Evolutionary conservation across 1,140 invertebrate genomes (phyloP).

Genomic region (Brachionus sp.): DNA sequence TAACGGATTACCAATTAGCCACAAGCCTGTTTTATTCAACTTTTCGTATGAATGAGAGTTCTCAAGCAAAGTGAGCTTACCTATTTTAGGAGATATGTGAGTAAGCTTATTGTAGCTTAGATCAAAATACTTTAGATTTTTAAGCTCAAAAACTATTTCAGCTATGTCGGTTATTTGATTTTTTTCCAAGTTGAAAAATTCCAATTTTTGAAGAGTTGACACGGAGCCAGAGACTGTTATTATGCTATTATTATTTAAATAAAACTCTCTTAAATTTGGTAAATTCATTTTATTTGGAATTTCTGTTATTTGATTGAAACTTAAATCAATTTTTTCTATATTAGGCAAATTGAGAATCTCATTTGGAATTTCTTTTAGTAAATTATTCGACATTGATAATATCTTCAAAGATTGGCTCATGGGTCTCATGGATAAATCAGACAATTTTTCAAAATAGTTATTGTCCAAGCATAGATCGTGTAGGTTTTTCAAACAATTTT

Average conservation of each 20-base stretch:
- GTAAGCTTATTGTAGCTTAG: slow-evolving; percentile 53
- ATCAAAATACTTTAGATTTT: slow-evolving; percentile 51
- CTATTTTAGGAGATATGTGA: slow-evolving; percentile 51
- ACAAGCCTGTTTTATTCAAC: slow-evolving; percentile 54
- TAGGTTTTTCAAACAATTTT: slow-evolving; percentile 51
- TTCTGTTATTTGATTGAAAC: slow-evolving; percentile 52
- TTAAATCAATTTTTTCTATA: slow-evolving; percentile 51
- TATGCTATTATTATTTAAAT: neutral
- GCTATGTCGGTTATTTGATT: slow-evolving; percentile 53
- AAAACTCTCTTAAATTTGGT: slow-evolving; percentile 23
- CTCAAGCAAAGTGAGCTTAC: slow-evolving; percentile 49
- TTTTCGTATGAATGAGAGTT: slow-evolving; percentile 54
- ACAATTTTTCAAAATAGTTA: slow-evolving; percentile 56
- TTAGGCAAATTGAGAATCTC: slow-evolving; percentile 52
- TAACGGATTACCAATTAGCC: slow-evolving; percentile 58
- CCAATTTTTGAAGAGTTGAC: slow-evolving; percentile 47
- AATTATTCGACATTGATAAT: slow-evolving; percentile 56
- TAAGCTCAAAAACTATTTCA: slow-evolving; percentile 51
- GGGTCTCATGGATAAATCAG: slow-evolving; percentile 46
- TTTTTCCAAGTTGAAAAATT: slow-evolving; percentile 54
- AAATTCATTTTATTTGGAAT: slow-evolving; percentile 52
- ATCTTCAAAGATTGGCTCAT: slow-evolving; percentile 48
- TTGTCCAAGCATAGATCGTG: slow-evolving; percentile 53
- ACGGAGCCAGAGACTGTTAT: neutral
- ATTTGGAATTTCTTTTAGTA: slow-evolving; percentile 51